Evolutionary conservation across 2,888 invertebrate species (phyloP).

Genomic region (Volucella zonaria): DNA sequence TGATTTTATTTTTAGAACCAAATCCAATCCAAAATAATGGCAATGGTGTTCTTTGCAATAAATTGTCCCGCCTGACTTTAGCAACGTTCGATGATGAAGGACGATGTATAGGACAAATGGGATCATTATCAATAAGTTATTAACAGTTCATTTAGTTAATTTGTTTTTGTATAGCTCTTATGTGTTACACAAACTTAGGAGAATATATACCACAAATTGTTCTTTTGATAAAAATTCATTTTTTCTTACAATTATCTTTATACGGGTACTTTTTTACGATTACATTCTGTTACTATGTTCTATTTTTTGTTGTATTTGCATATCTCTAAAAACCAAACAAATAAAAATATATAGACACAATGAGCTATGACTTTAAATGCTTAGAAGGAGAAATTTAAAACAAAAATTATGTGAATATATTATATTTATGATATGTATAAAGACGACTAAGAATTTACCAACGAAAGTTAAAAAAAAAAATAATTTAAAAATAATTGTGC

Average conservation of each 20-base stretch:
- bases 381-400: conserved; percentile 22
- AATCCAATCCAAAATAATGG: conserved; percentile 83
- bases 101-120: conserved; percentile 93
- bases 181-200: conserved; percentile 48
- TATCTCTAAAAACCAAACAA: conserved; percentile 36
- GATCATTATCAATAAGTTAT: conserved; percentile 90
- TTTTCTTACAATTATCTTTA: conserved; percentile 35
- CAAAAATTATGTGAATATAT: conserved; percentile 15
- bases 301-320: conserved; percentile 39
- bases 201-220: conserved; percentile 52
- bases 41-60: conserved; percentile 88
- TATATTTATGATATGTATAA: neutral
- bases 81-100: conserved; percentile 96
- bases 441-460: conserved; percentile 49
- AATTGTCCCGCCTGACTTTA: conserved; percentile 91
- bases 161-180: conserved; percentile 56
- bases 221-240: conserved; percentile 38
- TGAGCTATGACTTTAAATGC: conserved; percentile 25
- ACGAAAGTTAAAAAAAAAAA: conserved; percentile 32
- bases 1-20: conserved; percentile 79
- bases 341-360: conserved; percentile 8
- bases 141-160: conserved; percentile 78
- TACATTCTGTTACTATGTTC: conserved; percentile 28
- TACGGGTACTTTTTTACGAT: conserved; percentile 44
- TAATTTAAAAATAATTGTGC: conserved; percentile 11